Conservation (phyloP, 2,113 vertebrate species). For the Axis porcinus region DNA sequence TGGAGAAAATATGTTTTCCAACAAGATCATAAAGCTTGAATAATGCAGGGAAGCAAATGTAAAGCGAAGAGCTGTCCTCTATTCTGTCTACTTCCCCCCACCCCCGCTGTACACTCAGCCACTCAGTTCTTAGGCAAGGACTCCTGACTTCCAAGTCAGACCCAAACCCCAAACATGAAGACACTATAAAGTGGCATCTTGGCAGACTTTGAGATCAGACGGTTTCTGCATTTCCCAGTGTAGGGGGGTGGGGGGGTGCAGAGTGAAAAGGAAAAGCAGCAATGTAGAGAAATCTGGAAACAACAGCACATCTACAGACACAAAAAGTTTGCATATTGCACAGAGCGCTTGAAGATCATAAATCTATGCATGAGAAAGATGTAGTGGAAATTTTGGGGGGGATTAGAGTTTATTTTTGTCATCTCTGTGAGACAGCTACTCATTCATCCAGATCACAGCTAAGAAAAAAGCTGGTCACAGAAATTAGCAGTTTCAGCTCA, state of each 20-base stretch:
- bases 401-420: constrained; percentile 98
- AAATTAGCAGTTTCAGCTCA: constrained; percentile 99
- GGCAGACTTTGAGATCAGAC: constrained; percentile 60
- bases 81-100: constrained; percentile 44
- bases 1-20: constrained; percentile 83
- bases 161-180: constrained; percentile 60
- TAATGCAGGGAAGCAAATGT: constrained; percentile 73
- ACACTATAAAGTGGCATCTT: constrained; percentile 51
- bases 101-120: constrained; percentile 28
- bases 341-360: constrained; percentile 90
- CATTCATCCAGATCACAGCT: constrained; percentile 99
- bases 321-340: constrained; percentile 91
- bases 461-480: constrained; percentile 99
- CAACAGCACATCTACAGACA: constrained; percentile 69
- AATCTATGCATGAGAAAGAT: constrained; percentile 95
- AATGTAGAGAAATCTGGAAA: constrained; percentile 75
- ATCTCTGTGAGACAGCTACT: constrained; percentile 99
- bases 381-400: constrained; percentile 95
- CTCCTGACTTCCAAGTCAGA: constrained; percentile 68
- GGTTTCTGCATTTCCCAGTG: constrained; percentile 64
- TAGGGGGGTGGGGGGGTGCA: neutral
- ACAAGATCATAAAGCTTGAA: constrained; percentile 81
- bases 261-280: constrained; percentile 46
- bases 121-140: constrained; percentile 67
- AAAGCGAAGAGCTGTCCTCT: constrained; percentile 71